Conservation (phyloP, 23 tunicate species). For the Oikopleura vanhoeffeni region DNA sequence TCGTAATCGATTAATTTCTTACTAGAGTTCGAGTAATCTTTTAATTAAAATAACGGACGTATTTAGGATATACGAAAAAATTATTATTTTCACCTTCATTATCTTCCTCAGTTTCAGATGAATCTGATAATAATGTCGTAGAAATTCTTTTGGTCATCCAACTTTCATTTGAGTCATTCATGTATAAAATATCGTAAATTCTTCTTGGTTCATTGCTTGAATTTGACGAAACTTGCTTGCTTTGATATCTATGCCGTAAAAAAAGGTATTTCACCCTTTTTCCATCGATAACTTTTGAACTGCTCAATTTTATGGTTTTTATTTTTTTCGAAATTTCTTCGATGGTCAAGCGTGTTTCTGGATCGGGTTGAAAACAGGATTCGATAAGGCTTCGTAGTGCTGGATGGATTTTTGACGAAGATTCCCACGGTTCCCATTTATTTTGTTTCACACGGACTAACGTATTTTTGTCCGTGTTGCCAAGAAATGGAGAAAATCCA, state of each 20-base stretch:
- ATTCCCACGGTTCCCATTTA: neutral
- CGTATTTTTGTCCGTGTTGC: neutral
- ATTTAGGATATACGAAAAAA: no score
- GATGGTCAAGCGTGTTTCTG: neutral
- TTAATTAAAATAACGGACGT: no score
- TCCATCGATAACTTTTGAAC: neutral
- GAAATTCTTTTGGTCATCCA: neutral
- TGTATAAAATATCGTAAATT: neutral
- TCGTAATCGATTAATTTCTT: no score
- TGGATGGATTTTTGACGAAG: neutral
- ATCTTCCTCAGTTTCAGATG: slow-evolving; percentile 12
- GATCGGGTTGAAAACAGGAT: neutral
- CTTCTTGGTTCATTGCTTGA: neutral
- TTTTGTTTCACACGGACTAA: neutral
- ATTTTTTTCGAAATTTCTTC: neutral
- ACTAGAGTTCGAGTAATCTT: no score
- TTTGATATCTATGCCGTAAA: neutral
- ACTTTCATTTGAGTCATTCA: neutral
- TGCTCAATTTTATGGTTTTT: neutral
- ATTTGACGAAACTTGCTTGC: neutral
- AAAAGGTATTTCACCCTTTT: neutral
- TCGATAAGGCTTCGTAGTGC: neutral
- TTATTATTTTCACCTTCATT: neutral
- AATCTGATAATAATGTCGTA: neutral
- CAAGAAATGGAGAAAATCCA: neutral